These are phyloP conservation scores for Azemiops feae DNA, from an alignment of 2,113 vertebrate species.

Conservation along the genomic window DNA sequence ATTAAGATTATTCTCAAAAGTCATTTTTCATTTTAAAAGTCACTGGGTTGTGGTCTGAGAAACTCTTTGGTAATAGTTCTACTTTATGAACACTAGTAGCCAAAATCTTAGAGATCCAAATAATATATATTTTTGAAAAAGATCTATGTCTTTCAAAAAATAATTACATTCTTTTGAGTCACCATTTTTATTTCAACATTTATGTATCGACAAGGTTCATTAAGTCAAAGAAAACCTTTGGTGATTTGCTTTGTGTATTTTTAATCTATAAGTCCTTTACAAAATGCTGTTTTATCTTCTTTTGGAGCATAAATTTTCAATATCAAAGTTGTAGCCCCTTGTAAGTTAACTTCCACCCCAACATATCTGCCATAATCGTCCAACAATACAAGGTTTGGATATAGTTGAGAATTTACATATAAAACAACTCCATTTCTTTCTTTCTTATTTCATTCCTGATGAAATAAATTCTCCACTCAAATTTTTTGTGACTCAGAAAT, in stretches of 20 bases:
- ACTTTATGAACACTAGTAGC: too few relatives aligned
- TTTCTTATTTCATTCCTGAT: too few relatives aligned
- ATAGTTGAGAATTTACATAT: background rate
- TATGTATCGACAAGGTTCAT: background rate
- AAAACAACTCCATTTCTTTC: background rate
- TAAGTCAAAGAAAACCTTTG: background rate
- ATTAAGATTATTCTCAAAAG: too few relatives aligned
- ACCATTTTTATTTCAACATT: background rate
- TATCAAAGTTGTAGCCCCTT: background rate
- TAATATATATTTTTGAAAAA: background rate
- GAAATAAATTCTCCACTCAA: background rate
- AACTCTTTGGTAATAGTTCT: too few relatives aligned
- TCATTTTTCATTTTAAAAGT: too few relatives aligned
- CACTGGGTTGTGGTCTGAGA: too few relatives aligned
- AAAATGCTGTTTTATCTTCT: background rate
- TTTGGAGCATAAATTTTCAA: background rate
- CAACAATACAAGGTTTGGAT: background rate
- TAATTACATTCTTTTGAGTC: background rate
- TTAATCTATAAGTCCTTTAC: background rate
- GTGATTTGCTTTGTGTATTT: background rate
- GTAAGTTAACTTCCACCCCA: background rate
- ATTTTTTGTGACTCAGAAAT: background rate
- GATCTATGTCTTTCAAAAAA: background rate
- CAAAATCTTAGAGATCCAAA: background rate
- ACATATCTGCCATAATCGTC: background rate